phyloP scores from a whole-genome alignment of 2,888 invertebrate species.

The Hypsopygia costalis region DNA sequence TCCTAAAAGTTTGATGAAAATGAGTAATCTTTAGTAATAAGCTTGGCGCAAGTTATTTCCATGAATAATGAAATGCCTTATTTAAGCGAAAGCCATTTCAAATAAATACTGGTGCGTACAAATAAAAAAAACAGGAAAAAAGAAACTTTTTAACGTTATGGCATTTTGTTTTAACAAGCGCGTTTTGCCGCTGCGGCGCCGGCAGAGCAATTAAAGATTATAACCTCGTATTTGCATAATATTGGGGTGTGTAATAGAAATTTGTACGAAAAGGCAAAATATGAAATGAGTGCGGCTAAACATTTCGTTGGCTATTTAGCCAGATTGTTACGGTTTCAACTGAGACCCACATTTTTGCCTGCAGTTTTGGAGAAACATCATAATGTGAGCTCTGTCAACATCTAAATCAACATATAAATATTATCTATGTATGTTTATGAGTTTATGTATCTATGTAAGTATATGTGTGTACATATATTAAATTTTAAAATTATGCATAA shows the following conservation, averaged over 20 bases:
- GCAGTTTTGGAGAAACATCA: background rate
- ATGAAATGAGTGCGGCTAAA: slow-evolving; percentile 28
- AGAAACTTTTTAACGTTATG: slow-evolving; percentile 24
- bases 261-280: slow-evolving; percentile 36
- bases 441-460: too few species aligned
- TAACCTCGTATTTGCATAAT: slow-evolving; percentile 58
- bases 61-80: slow-evolving; percentile 9
- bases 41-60: slow-evolving; percentile 7
- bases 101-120: slow-evolving; percentile 16
- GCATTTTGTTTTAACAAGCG: slow-evolving; percentile 37
- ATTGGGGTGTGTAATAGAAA: slow-evolving; percentile 41
- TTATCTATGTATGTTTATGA: too few species aligned
- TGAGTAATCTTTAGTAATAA: slow-evolving; percentile 1
- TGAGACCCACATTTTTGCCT: background rate
- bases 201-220: slow-evolving; percentile 56
- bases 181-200: slow-evolving; percentile 30
- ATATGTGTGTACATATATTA: too few species aligned
- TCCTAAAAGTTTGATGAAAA: slow-evolving; percentile 3
- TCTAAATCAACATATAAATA: too few species aligned
- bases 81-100: slow-evolving; percentile 20
- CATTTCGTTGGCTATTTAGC: slow-evolving; percentile 22
- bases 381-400: too few species aligned
- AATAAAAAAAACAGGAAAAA: slow-evolving; percentile 18
- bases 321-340: slow-evolving; percentile 31
- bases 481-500: too few species aligned